These are phyloP conservation scores for Megalurothrips usitatus DNA, from an alignment of 2,888 invertebrate species.

Conservation along the genomic window DNA sequence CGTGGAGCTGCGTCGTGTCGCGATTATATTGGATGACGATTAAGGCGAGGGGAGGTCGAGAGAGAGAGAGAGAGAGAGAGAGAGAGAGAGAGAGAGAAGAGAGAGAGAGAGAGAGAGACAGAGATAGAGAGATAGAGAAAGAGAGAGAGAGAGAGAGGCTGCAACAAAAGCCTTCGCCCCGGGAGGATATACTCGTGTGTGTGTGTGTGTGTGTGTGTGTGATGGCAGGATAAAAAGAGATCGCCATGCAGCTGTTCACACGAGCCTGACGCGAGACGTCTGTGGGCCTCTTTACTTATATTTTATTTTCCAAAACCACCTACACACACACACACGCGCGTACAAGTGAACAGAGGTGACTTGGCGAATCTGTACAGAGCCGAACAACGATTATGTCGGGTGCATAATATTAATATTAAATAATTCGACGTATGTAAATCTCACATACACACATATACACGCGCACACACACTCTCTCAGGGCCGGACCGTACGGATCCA, in stretches of 20 bases:
- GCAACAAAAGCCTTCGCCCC: too few relatives aligned
- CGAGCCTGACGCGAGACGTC: not conserved
- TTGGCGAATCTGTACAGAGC: not conserved
- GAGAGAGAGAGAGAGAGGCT: not conserved
- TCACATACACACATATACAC: too few relatives aligned
- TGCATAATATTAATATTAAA: too few relatives aligned
- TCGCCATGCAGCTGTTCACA: too few relatives aligned
- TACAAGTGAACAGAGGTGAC: not conserved
- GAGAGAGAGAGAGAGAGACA: not conserved
- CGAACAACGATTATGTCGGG: too few relatives aligned
- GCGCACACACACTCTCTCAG: too few relatives aligned
- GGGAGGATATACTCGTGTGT: too few relatives aligned
- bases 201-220: not conserved
- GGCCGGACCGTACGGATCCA: too few relatives aligned
- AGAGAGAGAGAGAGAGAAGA: slow-evolving; percentile 1
- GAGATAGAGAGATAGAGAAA: not conserved
- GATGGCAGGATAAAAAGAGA: too few relatives aligned
- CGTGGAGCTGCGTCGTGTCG: not conserved
- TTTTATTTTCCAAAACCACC: not conserved
- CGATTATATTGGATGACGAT: not conserved
- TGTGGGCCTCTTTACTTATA: not conserved
- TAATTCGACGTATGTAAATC: too few relatives aligned
- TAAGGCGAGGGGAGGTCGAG: not conserved
- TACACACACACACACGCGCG: not conserved
- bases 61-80: not conserved